A percentile compares a stretch with the other conserved stretches of the same genome.
Conservation (phyloP, 2,113 vertebrate species). For the Limanda limanda region DNA sequence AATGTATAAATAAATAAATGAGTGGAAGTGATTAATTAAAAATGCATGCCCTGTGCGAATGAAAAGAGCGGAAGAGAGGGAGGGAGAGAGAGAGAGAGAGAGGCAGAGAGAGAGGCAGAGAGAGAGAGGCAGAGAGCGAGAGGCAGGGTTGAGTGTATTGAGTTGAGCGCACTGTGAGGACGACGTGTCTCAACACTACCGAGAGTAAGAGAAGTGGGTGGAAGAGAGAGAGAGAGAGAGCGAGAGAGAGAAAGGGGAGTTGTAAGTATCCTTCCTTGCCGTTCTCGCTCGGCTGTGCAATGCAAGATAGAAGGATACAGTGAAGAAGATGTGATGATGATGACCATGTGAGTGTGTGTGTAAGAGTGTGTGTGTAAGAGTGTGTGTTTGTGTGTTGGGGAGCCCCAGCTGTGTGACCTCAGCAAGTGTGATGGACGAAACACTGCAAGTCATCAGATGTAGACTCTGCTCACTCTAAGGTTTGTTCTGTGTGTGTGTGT, state of each 20-base stretch:
- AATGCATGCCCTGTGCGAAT: conserved; percentile 56
- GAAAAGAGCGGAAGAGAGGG: conserved; percentile 47
- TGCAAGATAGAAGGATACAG: conserved; percentile 41
- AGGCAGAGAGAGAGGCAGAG: conserved; percentile 19
- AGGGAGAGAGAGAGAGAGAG: conserved; percentile 22
- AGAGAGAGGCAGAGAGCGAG: conserved; percentile 18
- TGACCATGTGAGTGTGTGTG: conserved; percentile 2
- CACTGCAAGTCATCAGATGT: conserved; percentile 29
- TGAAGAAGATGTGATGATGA: conserved; percentile 33
- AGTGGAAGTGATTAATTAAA: conserved; percentile 73
- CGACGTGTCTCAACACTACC: conserved; percentile 73
- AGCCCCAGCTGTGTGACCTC: conserved; percentile 43
- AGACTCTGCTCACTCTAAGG: conserved; percentile 56
- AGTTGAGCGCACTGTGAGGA: conserved; percentile 53
- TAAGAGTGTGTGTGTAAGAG: background rate
- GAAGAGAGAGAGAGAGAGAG: conserved; percentile 57
- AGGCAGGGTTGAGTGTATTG: conserved; percentile 31
- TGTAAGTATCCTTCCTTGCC: conserved; percentile 45
- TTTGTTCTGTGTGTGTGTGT: conserved; percentile 44
- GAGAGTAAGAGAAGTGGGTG: conserved; percentile 74
- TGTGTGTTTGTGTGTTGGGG: conserved; percentile 8
- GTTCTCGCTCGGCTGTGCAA: conserved; percentile 31
- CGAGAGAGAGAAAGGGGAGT: conserved; percentile 54
- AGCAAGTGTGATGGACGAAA: conserved; percentile 34
- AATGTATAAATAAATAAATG: conserved; percentile 63